Percentiles rank a stretch among this genome's conserved stretches.
Conservation (phyloP, 37 sponge, comb jelly and placozoan species). For the Hormiphora californensis region DNA sequence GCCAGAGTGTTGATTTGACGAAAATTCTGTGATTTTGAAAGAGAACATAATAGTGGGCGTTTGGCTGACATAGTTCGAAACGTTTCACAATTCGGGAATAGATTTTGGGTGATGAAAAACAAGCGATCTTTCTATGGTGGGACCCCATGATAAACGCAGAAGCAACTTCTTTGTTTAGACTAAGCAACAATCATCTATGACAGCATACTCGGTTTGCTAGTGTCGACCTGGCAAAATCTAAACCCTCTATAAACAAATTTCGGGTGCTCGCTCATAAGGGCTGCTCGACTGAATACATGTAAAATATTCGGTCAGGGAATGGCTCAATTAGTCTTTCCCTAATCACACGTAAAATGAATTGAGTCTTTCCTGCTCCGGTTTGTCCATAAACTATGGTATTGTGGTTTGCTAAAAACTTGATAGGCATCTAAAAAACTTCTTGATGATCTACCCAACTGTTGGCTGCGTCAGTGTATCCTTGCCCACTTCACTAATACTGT, state of each 20-base stretch:
- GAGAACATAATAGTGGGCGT: neutral
- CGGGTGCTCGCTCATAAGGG: neutral
- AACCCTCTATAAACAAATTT: too few relatives aligned
- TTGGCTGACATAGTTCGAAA: slow-evolving; percentile 21
- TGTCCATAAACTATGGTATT: neutral
- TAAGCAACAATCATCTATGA: slow-evolving; percentile 1
- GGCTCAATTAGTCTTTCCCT: neutral
- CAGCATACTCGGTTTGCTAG: neutral
- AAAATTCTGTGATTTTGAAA: slow-evolving; percentile 10
- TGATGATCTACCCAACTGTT: neutral
- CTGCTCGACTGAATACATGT: slow-evolving; percentile 21
- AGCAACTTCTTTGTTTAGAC: neutral
- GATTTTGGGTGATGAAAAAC: neutral
- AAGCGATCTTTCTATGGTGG: neutral
- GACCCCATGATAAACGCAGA: neutral
- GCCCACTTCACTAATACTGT: neutral
- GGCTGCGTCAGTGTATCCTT: neutral
- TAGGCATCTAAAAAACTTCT: neutral
- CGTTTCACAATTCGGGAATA: slow-evolving; percentile 22
- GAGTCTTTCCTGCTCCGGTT: neutral
- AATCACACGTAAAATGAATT: neutral
- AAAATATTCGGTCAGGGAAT: neutral
- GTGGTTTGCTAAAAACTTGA: slow-evolving; percentile 12
- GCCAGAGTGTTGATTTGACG: slow-evolving; percentile 2
- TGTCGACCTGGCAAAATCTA: neutral